Base-by-base conservation (phyloP, 2,888 invertebrate genomes). In the Agriotes lineatus region DNA sequence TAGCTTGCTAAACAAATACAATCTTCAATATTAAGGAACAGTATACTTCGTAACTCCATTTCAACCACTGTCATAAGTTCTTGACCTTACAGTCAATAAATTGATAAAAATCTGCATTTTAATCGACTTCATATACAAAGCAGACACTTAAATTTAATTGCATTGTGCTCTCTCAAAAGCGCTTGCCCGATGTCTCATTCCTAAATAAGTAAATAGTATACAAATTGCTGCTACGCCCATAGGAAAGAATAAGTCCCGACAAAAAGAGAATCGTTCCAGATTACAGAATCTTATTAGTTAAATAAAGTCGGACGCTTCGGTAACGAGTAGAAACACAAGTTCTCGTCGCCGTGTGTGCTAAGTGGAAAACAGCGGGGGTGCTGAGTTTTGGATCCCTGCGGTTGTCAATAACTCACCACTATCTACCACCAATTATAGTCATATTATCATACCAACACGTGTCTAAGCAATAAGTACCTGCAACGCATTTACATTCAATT, bases 341-440 rank as follows among this genome's bases (percentile, higher is more conserved):
- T 57, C 48, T 68, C 63, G 58, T 65, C 48, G 45, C 68, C 44
- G 63, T 59, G 42, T 37, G 71, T 73, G 75, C 74, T 76, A 77
- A 77, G 75, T 75, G 71, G 76, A 73, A 74, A 72, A 67, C 75
- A 72, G 77, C 76, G 71, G 77, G 76, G 73, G 76, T 69, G 76
- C 70, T 70, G 74, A 75, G 75, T 78, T 77, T 70, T 76, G 79
- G 76, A 76, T 77, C 78, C 79, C 80, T 74, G 77, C 75, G 76
- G 79, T 75, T 75, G 76, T 72, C 80, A 76, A 82, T 82, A 82
- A 82, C 78, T 82, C 81, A 82, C 81, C 82, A 80, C 78, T 79
- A 76, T 74, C 77, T 72, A 74, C 76, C 72, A 78, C 79, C 81
- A 81, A 81, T 82, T 80, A 82, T 80, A 56, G 4, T 25, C 22